Evolutionary conservation across 1,140 invertebrate species (phyloP).

Genomic region (Melitaea cinxia): DNA sequence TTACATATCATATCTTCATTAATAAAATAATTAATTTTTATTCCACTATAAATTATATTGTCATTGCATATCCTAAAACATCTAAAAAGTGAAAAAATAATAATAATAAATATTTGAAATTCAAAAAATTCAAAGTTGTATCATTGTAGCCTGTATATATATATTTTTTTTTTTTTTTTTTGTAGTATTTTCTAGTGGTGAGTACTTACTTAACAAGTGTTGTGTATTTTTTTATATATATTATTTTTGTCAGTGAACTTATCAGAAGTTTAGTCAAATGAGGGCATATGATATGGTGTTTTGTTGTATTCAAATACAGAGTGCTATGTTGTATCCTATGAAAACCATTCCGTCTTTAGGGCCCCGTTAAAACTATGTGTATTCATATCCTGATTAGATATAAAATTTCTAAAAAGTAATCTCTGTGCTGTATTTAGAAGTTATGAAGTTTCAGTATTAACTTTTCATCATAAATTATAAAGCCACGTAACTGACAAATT

Average conservation of each 20-base stretch:
- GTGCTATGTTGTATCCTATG: slow-evolving; percentile 49
- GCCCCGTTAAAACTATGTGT: not conserved
- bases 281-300: slow-evolving; percentile 44
- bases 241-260: slow-evolving; percentile 13
- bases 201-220: too few species aligned
- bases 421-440: too few species aligned
- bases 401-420: too few species aligned
- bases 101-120: slow-evolving; percentile 60
- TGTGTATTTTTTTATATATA: slow-evolving; percentile 25
- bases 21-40: too few species aligned
- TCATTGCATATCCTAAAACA: not conserved
- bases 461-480: too few species aligned
- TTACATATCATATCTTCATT: too few species aligned
- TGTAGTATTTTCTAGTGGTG: slow-evolving; percentile 33
- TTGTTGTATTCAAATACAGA: not conserved
- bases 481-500: too few species aligned
- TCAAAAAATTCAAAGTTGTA: slow-evolving; percentile 50
- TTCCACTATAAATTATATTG: not conserved
- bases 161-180: slow-evolving; percentile 28
- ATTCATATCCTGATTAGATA: too few species aligned
- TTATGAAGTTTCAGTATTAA: too few species aligned
- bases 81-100: slow-evolving; percentile 8
- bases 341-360: slow-evolving; percentile 40
- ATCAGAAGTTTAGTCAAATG: slow-evolving; percentile 26
- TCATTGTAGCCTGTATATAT: slow-evolving; percentile 55